A percentile compares a stretch with the other conserved stretches of the same genome.
These are phyloP conservation scores for Urosaurus nigricauda DNA, from an alignment of 2,797 vertebrate species.

Conservation along the genomic window DNA sequence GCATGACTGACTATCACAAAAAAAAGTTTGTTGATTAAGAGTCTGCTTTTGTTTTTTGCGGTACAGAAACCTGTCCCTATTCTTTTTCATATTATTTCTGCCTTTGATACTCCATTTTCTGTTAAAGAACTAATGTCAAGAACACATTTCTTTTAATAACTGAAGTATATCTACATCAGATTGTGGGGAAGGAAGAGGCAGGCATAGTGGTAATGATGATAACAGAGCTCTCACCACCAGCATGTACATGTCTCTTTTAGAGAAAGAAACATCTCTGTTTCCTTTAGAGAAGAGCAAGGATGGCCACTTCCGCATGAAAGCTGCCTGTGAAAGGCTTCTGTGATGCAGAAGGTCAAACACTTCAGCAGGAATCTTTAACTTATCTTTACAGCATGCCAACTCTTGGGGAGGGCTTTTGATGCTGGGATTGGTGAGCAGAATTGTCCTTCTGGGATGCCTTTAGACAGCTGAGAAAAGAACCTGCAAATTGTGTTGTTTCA, in stretches of 20 bases:
- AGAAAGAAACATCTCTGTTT: not conserved
- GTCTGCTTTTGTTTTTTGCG: no score
- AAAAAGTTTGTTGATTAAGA: no score
- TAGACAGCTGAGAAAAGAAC: not conserved
- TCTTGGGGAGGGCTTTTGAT: not conserved
- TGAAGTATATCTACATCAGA: no score
- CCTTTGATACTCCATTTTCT: no score
- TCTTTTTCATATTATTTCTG: no score
- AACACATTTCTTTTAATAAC: no score
- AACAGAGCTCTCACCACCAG: not conserved
- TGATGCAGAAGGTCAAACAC: slow-evolving; percentile 11
- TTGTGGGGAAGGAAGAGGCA: no score
- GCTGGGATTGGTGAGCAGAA: not conserved
- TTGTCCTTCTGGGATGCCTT: not conserved
- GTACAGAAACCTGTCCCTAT: no score
- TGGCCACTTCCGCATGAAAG: not conserved
- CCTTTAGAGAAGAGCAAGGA: not conserved
- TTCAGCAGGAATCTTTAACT: not conserved
- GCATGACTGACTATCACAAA: no score
- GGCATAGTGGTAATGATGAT: not conserved
- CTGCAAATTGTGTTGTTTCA: not conserved
- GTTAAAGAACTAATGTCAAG: no score
- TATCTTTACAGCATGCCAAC: not conserved
- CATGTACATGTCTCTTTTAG: not conserved
- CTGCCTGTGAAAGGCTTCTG: not conserved